These are phyloP conservation scores for Cantharis nigra DNA, from an alignment of 2,888 invertebrate species.

Conservation along the genomic window DNA sequence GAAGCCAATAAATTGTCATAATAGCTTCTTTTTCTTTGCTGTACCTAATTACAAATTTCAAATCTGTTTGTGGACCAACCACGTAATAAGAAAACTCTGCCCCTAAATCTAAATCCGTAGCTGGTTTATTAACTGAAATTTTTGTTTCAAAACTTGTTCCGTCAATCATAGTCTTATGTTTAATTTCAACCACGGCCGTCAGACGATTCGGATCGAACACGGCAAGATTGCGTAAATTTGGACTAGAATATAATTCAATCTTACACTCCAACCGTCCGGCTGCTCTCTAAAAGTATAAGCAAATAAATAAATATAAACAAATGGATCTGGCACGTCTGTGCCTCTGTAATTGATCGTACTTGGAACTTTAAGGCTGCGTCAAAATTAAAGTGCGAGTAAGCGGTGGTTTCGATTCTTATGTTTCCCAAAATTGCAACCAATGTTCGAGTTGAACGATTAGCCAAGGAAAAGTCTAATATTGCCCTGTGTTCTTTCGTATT, in stretches of 20 bases:
- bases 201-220: slow-evolving; percentile 62
- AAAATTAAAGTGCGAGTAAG: slow-evolving; percentile 76
- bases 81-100: slow-evolving; percentile 60
- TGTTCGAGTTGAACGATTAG: slow-evolving; percentile 63
- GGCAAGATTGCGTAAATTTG: slow-evolving; percentile 59
- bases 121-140: slow-evolving; percentile 67
- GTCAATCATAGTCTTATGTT: slow-evolving; percentile 53
- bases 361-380: slow-evolving; percentile 67
- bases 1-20: slow-evolving; percentile 61
- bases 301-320: slow-evolving; percentile 34
- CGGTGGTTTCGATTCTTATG: slow-evolving; percentile 72
- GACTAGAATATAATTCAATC: slow-evolving; percentile 71
- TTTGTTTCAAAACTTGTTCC: slow-evolving; percentile 66
- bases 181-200: slow-evolving; percentile 62
- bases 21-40: slow-evolving; percentile 66
- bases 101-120: slow-evolving; percentile 69
- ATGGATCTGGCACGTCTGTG: neutral
- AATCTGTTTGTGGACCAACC: slow-evolving; percentile 61
- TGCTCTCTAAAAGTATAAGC: slow-evolving; percentile 63
- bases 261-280: slow-evolving; percentile 73
- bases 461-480: slow-evolving; percentile 56
- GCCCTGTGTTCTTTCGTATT: slow-evolving; percentile 62
- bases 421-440: slow-evolving; percentile 67
- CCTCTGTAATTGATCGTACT: slow-evolving; percentile 54
- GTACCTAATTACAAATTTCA: slow-evolving; percentile 59